These are phyloP conservation scores for Seriola quinqueradiata DNA, from an alignment of 2,113 vertebrate genomes.

Conservation along the genomic window DNA sequence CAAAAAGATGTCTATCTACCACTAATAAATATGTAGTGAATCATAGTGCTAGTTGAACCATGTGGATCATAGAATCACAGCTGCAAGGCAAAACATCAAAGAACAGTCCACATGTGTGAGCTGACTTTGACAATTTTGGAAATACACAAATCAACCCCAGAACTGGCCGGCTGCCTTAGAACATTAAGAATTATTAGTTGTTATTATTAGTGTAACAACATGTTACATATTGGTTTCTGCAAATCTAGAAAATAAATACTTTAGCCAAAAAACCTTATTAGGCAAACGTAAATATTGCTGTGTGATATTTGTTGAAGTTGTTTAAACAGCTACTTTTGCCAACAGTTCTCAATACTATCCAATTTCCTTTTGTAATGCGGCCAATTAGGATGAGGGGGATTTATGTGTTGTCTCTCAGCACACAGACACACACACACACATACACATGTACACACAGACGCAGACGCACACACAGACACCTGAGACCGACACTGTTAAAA, in stretches of 20 bases:
- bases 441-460: neutral
- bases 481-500: neutral
- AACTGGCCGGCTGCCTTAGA: conserved; percentile 8
- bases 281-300: neutral
- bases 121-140: conserved; percentile 18
- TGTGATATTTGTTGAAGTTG: neutral
- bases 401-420: neutral
- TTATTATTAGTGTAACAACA: conserved; percentile 1
- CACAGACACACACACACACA: neutral
- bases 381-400: neutral
- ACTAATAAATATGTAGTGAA: conserved; percentile 19
- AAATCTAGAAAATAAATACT: conserved; percentile 10
- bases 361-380: conserved; percentile 20
- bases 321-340: conserved; percentile 20
- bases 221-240: neutral
- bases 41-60: conserved; percentile 14
- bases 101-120: conserved; percentile 6
- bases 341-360: conserved; percentile 2
- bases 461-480: neutral
- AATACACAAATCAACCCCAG: neutral
- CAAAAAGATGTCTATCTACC: conserved; percentile 15
- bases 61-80: conserved; percentile 33
- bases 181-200: neutral
- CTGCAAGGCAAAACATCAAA: conserved; percentile 47
- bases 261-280: neutral